Evolutionary conservation across 2,888 invertebrate genomes (phyloP).

Genomic region (Drosophila maculinotata): DNA sequence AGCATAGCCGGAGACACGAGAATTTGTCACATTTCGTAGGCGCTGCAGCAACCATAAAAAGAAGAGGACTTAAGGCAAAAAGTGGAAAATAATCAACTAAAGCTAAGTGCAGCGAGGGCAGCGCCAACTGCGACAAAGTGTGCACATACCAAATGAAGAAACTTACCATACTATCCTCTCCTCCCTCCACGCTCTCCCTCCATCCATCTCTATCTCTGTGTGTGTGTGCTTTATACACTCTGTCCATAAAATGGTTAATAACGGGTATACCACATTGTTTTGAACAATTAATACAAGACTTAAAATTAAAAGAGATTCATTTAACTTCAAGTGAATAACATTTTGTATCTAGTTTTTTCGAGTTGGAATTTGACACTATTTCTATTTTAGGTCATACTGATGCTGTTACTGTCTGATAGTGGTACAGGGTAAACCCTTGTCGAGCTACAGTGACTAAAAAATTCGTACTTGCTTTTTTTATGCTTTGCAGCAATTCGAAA

Average conservation of each 20-base stretch:
- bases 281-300: not conserved
- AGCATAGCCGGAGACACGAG: constrained; percentile 22
- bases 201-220: not conserved
- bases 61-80: constrained; percentile 23
- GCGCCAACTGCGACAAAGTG: constrained; percentile 69
- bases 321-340: no score
- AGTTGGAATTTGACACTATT: no score
- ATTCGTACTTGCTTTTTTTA: constrained; percentile 7
- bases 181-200: not conserved
- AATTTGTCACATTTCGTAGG: constrained; percentile 75
- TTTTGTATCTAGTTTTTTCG: no score
- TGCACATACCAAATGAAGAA: constrained; percentile 68
- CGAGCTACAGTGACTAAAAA: not conserved
- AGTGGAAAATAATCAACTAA: constrained; percentile 70
- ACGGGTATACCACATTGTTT: not conserved
- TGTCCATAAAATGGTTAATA: not conserved
- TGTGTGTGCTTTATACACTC: not conserved
- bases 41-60: constrained; percentile 50
- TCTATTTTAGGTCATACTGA: no score
- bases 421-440: constrained; percentile 5
- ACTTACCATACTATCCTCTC: constrained; percentile 39
- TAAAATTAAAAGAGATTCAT: no score
- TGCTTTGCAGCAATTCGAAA: constrained; percentile 44
- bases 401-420: no score
- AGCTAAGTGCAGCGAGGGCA: constrained; percentile 57